phyloP scores from a whole-genome alignment of 1,140 invertebrate genomes.

The Anoplophora glabripennis region DNA sequence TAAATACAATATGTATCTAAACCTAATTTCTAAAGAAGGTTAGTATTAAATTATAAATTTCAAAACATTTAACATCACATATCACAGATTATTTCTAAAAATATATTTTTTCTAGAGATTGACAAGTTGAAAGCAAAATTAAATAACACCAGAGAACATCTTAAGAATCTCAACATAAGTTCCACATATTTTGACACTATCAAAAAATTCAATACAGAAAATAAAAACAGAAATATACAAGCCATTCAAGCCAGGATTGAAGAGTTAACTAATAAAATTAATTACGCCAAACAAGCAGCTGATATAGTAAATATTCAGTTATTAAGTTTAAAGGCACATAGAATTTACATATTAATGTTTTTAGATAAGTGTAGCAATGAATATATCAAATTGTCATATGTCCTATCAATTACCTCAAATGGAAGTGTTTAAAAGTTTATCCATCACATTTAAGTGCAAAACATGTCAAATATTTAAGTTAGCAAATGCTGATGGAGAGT shows the following conservation, averaged over 20 bases:
- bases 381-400: conserved; percentile 66
- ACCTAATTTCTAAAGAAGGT: conserved; percentile 42
- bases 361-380: conserved; percentile 36
- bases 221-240: conserved; percentile 10
- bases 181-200: neutral
- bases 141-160: neutral
- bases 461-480: conserved; percentile 31
- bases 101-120: conserved; percentile 7
- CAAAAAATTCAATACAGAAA: conserved; percentile 3
- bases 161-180: neutral
- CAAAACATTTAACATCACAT: no score
- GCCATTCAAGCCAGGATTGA: conserved; percentile 48
- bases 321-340: conserved; percentile 8
- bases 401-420: conserved; percentile 59
- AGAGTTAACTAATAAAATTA: conserved; percentile 69
- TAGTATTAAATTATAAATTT: neutral
- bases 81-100: neutral
- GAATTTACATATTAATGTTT: conserved; percentile 2
- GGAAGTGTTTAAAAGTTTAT: conserved; percentile 27
- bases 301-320: conserved; percentile 63
- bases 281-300: conserved; percentile 75
- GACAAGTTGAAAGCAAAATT: neutral
- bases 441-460: conserved; percentile 32
- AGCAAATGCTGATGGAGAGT: conserved; percentile 7
- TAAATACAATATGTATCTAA: conserved; percentile 34